These are phyloP conservation scores for Acanthopagrus latus DNA, from an alignment of 2,797 vertebrate species.

Conservation along the genomic window DNA sequence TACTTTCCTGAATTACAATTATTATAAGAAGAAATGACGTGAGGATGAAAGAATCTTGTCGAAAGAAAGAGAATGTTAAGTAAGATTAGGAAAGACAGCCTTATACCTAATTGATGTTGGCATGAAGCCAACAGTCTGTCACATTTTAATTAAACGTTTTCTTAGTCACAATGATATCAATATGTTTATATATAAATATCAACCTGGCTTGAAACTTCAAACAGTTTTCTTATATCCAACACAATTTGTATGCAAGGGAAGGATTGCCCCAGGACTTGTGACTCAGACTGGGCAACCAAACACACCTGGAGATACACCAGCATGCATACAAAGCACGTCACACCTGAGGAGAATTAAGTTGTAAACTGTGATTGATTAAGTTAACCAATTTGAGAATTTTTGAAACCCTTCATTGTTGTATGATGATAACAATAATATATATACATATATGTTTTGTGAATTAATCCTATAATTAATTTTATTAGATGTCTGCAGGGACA, in stretches of 20 bases:
- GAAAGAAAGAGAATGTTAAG: constrained; percentile 16
- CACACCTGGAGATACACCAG: not conserved
- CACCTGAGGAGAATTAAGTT: not conserved
- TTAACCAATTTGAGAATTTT: not conserved
- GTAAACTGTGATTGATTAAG: not conserved
- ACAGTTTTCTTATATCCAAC: not conserved
- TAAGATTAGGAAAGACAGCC: not conserved
- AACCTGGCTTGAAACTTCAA: not conserved
- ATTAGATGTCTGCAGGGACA: too few relatives aligned
- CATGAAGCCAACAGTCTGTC: not conserved
- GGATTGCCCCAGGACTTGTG: not conserved
- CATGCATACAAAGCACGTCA: not conserved
- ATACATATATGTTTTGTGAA: not conserved
- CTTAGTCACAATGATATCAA: not conserved
- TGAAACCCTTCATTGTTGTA: not conserved
- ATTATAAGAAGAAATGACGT: not conserved
- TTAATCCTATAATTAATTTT: not conserved
- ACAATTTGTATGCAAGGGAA: not conserved
- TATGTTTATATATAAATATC: not conserved
- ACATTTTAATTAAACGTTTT: not conserved
- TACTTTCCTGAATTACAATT: constrained; percentile 31
- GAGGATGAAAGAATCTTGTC: not conserved
- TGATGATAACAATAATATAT: not conserved
- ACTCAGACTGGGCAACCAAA: not conserved
- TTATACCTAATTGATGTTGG: not conserved